phyloP scores from a whole-genome alignment of 2,113 vertebrate species.

The Gila orcuttii region DNA sequence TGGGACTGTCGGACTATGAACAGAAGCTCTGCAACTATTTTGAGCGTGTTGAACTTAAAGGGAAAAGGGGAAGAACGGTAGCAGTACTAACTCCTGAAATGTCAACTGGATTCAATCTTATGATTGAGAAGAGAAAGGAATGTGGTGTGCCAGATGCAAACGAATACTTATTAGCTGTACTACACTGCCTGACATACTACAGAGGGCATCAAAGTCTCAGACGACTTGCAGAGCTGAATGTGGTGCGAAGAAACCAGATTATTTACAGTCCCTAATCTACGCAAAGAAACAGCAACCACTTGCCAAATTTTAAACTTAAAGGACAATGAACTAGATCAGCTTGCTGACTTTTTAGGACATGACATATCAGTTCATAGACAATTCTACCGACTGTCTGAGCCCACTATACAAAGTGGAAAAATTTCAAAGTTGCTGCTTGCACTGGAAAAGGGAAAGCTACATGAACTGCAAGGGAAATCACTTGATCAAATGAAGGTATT shows the following conservation, averaged over 20 bases:
- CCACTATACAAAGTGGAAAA: no score
- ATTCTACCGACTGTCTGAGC: no score
- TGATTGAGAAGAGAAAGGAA: not conserved
- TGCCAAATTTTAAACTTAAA: no score
- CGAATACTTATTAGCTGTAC: not conserved
- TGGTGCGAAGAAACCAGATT: not conserved
- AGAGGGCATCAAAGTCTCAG: not conserved
- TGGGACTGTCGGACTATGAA: not conserved
- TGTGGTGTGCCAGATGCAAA: not conserved
- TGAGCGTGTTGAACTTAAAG: not conserved
- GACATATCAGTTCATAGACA: no score
- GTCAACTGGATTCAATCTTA: not conserved
- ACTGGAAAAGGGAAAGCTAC: no score
- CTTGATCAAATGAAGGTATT: no score
- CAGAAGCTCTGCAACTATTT: not conserved
- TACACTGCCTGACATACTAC: not conserved
- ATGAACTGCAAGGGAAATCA: no score
- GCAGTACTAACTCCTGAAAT: not conserved
- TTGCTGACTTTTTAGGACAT: no score
- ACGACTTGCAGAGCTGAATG: not conserved
- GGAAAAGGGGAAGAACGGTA: not conserved
- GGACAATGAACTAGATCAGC: no score
- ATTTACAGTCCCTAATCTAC: no score
- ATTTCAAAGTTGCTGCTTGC: no score
- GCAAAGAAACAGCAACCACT: no score